These are phyloP conservation scores for Enchytraeus crypticus DNA, from an alignment of 2,888 invertebrate species.

Conservation along the genomic window DNA sequence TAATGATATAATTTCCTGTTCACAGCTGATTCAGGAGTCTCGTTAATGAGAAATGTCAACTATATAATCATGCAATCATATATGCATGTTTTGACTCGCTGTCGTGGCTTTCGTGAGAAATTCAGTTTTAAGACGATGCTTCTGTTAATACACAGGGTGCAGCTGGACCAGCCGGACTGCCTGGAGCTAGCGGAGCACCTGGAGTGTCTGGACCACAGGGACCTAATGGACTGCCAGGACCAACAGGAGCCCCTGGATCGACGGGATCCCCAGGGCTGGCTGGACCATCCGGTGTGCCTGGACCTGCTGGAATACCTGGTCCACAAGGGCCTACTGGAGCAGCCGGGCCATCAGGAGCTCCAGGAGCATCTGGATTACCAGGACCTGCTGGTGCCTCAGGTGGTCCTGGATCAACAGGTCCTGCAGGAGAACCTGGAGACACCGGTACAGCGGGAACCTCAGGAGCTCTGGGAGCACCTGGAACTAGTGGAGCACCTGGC, in stretches of 20 bases:
- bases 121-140: neutral
- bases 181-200: slow-evolving; percentile 8
- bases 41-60: neutral
- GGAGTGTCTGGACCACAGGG: slow-evolving; percentile 13
- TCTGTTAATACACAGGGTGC: slow-evolving; percentile 53
- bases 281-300: slow-evolving; percentile 15
- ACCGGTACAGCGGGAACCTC: slow-evolving; percentile 6
- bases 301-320: slow-evolving; percentile 11
- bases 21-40: no score
- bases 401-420: slow-evolving; percentile 13
- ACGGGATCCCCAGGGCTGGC: slow-evolving; percentile 3
- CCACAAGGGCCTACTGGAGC: slow-evolving; percentile 7
- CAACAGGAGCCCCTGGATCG: slow-evolving; percentile 10
- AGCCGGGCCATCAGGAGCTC: slow-evolving; percentile 1
- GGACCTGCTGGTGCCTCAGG: slow-evolving; percentile 15
- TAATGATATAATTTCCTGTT: no score
- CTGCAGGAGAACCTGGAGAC: slow-evolving; percentile 9
- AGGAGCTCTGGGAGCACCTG: slow-evolving; percentile 6
- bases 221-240: slow-evolving; percentile 16
- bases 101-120: neutral
- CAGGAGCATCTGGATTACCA: neutral
- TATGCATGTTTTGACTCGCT: no score
- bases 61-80: no score
- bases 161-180: slow-evolving; percentile 38
- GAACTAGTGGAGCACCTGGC: slow-evolving; percentile 15